These are phyloP conservation scores for Drosophila aff. DNA, from an alignment of 1,140 invertebrate species.

Conservation along the genomic window DNA sequence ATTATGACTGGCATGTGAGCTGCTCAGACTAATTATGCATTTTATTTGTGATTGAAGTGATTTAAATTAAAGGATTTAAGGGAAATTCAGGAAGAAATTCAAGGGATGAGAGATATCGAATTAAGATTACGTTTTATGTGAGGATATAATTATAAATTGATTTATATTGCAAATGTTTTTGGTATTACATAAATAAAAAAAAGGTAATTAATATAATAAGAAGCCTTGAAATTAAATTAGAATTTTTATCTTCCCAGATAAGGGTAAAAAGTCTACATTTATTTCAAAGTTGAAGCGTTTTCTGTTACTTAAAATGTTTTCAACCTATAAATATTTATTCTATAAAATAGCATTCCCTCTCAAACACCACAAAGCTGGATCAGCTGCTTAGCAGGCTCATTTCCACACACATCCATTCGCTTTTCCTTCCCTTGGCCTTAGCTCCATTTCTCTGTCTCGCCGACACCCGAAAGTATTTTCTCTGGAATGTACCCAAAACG, in stretches of 20 bases:
- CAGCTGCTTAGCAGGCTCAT: background rate
- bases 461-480: slow-evolving; percentile 21
- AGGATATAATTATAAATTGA: no score
- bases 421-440: background rate
- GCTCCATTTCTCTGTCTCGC: slow-evolving; percentile 7
- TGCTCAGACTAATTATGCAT: slow-evolving; percentile 22
- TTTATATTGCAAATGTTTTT: no score
- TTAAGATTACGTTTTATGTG: no score
- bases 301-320: no score
- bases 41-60: background rate
- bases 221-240: no score
- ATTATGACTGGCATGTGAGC: slow-evolving; percentile 10
- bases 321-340: background rate
- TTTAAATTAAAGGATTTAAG: background rate
- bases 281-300: background rate
- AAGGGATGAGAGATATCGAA: no score
- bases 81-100: background rate
- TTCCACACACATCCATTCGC: background rate
- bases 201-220: no score
- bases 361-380: no score
- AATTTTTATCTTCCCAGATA: no score
- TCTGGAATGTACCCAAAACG: slow-evolving; percentile 17
- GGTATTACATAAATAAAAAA: no score
- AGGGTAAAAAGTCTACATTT: no score
- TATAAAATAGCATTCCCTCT: background rate